Conservation (phyloP, 2,113 vertebrate species). For the Eulemur macaco region DNA sequence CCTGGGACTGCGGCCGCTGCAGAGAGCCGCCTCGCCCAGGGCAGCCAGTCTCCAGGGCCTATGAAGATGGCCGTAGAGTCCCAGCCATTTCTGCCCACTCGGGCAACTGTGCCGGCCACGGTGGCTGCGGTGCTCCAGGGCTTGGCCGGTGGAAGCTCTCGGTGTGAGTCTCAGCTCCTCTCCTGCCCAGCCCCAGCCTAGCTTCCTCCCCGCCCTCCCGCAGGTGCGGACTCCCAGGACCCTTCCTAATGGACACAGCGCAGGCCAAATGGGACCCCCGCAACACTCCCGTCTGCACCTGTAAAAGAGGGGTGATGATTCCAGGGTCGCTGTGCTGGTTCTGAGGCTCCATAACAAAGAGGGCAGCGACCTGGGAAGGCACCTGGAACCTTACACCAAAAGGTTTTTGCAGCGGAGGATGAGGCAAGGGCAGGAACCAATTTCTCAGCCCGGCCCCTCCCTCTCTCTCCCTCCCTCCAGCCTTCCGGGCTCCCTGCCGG, state of each 20-base stretch:
- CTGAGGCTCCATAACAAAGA: background rate
- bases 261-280: too few relatives aligned
- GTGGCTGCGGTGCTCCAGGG: background rate
- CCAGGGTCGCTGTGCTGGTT: background rate
- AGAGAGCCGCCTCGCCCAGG: accelerated
- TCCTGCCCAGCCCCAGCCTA: background rate
- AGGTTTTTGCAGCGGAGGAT: background rate
- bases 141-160: background rate
- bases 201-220: background rate
- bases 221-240: background rate
- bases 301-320: background rate
- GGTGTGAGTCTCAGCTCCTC: background rate
- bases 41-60: background rate
- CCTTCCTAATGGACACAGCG: background rate
- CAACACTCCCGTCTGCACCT: background rate
- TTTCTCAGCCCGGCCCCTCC: background rate
- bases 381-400: background rate
- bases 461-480: background rate
- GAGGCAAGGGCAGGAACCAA: background rate
- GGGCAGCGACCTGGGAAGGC: background rate
- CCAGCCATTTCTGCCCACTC: background rate
- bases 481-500: background rate
- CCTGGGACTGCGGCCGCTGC: background rate
- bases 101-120: too few relatives aligned
- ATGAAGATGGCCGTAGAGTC: too few relatives aligned